These are phyloP conservation scores for Struthidea cinerea DNA, from an alignment of 2,113 vertebrate species.

Conservation along the genomic window DNA sequence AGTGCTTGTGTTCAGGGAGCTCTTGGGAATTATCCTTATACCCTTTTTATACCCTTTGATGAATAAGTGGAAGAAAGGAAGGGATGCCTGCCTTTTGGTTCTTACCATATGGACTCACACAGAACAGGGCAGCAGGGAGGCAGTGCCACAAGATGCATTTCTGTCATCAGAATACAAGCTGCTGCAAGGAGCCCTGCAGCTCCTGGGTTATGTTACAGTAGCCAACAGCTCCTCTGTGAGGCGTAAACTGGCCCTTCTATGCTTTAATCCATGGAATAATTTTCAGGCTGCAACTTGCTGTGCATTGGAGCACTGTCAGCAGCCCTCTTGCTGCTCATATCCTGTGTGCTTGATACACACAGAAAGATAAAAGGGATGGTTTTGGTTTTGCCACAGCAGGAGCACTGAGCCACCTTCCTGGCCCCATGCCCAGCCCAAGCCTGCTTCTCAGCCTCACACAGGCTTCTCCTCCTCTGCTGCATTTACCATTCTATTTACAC, in stretches of 20 bases:
- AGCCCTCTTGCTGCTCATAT: not conserved
- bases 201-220: not conserved
- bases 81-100: not conserved
- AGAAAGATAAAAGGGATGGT: not conserved
- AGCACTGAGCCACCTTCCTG: not conserved
- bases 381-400: accelerated
- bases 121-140: not conserved
- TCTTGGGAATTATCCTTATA: not conserved
- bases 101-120: not conserved
- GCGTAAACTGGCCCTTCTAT: not conserved
- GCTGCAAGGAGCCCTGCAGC: not conserved
- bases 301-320: not conserved
- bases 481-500: not conserved
- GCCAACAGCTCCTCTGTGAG: conserved; percentile 56
- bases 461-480: not conserved
- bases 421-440: not conserved
- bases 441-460: not conserved
- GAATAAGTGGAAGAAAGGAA: not conserved
- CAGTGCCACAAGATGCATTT: not conserved
- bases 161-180: not conserved
- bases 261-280: not conserved
- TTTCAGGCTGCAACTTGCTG: not conserved
- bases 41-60: not conserved
- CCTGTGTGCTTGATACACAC: not conserved
- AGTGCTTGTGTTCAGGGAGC: not conserved